Base-by-base conservation (phyloP, 2,113 vertebrate genomes). In the Pipa parva region DNA sequence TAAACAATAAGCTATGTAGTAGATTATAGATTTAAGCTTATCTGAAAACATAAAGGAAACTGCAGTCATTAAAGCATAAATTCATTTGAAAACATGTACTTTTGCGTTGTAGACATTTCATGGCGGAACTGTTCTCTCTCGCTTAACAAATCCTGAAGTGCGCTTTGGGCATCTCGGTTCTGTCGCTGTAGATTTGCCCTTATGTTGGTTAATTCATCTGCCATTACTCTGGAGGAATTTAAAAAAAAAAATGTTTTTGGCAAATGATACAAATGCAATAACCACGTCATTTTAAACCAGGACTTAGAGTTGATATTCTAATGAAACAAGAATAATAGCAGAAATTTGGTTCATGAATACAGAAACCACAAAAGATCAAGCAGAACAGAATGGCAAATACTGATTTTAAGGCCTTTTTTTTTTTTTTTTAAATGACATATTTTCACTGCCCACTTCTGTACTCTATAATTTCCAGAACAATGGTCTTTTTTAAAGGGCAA, bases 151-250 rank as follows among this genome's bases (percentile, higher is more conserved):
- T 98, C 96, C 66, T 91, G 94, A 57, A 99, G 89, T 1, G 94
- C 96, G 29, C 93, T 90, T 69, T 98, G 94, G 5, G 95, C 92
- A 36, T 98, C 91, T 59, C 97, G 87, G 49, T 84, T 91, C 52
- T 97, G 94, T 22, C 93, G 90, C 75, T 95, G 97, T 13, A 97
- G 82, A 75, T 83, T 77, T 39, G 90, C 83, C 82, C 94, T 88
- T 74, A 90, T 79, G 24, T 89, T 93, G 17, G 93, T 93, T 71
- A 99, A 73, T 69, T 99, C 97, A 63, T 98, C 94, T n/a, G 95
- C 92, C 97, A 98, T 98, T 9, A 99, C 97, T 73, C 97, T 98
- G 85, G n/a, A n/a, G n/a, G n/a, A n/a, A n/a, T n/a, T n/a, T 10
- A 81, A 63, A 59, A 76, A 63, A 72, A 29, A 0, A 72, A 69